phyloP scores from a whole-genome alignment of 2,888 invertebrate genomes.

The Chalcosyrphus nemorum region DNA sequence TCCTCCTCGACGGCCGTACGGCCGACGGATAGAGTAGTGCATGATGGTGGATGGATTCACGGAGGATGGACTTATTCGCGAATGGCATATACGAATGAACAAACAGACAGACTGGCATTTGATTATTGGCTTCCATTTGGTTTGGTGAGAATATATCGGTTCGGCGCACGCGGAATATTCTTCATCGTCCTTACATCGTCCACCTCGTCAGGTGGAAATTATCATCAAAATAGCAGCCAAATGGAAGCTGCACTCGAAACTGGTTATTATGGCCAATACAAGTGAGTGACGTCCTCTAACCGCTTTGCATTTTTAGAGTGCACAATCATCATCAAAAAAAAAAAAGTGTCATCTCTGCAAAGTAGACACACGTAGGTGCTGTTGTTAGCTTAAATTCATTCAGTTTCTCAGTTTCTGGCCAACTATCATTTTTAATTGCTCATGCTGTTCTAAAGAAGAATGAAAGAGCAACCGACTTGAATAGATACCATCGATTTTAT shows the following conservation, averaged over 20 bases:
- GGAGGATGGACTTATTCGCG: slow-evolving; percentile 67
- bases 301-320: neutral
- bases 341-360: slow-evolving; percentile 6
- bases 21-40: no score
- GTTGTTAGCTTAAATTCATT: neutral
- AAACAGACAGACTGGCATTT: slow-evolving; percentile 79
- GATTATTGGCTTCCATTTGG: slow-evolving; percentile 82
- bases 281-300: slow-evolving; percentile 34
- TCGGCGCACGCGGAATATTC: slow-evolving; percentile 69
- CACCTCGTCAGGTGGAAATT: slow-evolving; percentile 60
- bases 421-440: slow-evolving; percentile 4
- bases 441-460: neutral
- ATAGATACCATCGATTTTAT: slow-evolving; percentile 15
- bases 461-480: neutral
- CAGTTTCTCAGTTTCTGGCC: slow-evolving; percentile 1
- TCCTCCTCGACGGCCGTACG: no score
- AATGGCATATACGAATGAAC: slow-evolving; percentile 71
- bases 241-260: slow-evolving; percentile 61
- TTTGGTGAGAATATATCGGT: slow-evolving; percentile 74
- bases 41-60: slow-evolving; percentile 49
- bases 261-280: slow-evolving; percentile 56
- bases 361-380: neutral
- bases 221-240: slow-evolving; percentile 67
- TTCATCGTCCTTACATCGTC: slow-evolving; percentile 30
- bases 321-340: no score